Evolutionary conservation across 2,888 invertebrate genomes (phyloP), one percentile per base, ranked within the genome.

Genomic region (Terebella lapidaria): DNA sequence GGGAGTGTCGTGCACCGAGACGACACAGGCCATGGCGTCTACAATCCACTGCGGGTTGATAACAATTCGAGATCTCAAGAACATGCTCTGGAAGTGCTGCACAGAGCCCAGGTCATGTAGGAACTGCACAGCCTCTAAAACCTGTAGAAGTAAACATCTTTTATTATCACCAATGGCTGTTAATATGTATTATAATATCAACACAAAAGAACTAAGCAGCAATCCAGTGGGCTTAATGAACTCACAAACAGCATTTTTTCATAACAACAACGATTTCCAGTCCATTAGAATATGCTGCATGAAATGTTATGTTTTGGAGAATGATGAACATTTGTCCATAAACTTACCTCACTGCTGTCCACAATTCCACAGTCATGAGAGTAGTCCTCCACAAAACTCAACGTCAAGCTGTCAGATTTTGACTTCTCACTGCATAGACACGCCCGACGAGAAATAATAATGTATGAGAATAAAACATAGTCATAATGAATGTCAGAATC

Each of bases 1-100:
- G 1, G 74, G 73, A 5, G 74, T 72, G 42, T 74, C 71, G 61
- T 77, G 73, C 2, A 79, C 78, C n/a, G 77, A 75, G 46, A 80
- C 78, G 22, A 80, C 70, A 68, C 78, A 79, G 1, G 80, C 75
- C 77, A 80, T 80, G 20, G 79, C 79, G 66, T 80, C 76, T 25
- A 80, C 77, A 56, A 80, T 76, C 80, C 80, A 80, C 71, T 80
- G 79, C 1, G 80, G 79, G 49, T 76, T 71, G 53, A 79, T 75
- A 35, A 80, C 79, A 0, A 80, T 74, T 30, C 72, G 65, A 27
- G 72, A 64, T 28, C 72, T 66, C 28, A 80, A 67, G 57, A 74
- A 75, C 45, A 74, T 72, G 22, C 73, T 78, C 68, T 74, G 70
- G 67, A 80, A 80, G 64, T 78, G 76, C 68, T 79, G 79, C 10